Evolutionary conservation across 2,888 invertebrate species (phyloP), one percentile per base, ranked within the genome.

Genomic region (Spilarctia lutea): DNA sequence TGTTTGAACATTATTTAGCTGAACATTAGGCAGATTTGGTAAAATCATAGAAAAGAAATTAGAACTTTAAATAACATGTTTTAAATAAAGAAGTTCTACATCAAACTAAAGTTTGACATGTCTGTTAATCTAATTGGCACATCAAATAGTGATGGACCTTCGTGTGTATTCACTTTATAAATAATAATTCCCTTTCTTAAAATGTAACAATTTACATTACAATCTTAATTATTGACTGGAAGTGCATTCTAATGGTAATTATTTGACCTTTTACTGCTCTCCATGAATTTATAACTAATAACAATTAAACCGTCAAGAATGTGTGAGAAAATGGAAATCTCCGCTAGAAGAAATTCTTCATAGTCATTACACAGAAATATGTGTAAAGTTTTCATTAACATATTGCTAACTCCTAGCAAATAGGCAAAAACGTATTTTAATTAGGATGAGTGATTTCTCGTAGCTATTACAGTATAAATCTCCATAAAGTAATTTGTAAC

Each of bases 241-340:
- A 74, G 60, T 24, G 52, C 69, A 71, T 75, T 77, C 65, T 69
- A 66, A 83, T 76, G 72, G 60, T 77, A 79, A 85, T 83, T 78
- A 72, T 42, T 74, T 45, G 72, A 83, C 75, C 76, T 80, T 81
- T 83, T 75, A 69, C 73, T 75, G 71, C 63, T 70, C 74, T 81
- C 73, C 73, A 72, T 78, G 80, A 82, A 81, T 82, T 79, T 76
- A 79, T 82, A 80, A 84, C 74, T 78, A 72, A 75, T 76, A 75
- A 75, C 79, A 87, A 86, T 88, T 87, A 84, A 79, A 78, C 77
- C 86, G 86, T 85, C 87, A 84, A 83, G 70, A 73, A 81, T 83
- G 85, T 80, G 85, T 80, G 84, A 79, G 83, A 86, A 84, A 83
- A 85, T 83, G 78, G 83, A 79, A 71, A 81, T 82, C 80, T 77